A percentile compares a stretch with the other conserved stretches of the same genome.
Conservation (phyloP, 92 coral and sea anemone genomes). For the Epizoanthus stellaris region DNA sequence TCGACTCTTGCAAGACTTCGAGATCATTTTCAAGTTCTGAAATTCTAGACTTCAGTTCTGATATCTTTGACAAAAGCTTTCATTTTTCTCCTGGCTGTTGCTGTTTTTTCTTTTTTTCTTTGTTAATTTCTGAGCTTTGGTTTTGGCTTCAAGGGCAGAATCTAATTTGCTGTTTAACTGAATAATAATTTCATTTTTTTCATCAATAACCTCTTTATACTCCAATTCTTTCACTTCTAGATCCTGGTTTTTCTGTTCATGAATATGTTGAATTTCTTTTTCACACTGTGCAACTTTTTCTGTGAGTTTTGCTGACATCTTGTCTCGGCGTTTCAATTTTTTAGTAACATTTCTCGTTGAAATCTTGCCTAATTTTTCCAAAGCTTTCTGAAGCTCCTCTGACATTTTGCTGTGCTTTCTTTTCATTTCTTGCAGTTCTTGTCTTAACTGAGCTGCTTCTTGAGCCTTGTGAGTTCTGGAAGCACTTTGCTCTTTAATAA, state of each 20-base stretch:
- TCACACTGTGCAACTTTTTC: neutral
- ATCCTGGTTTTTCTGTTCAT: neutral
- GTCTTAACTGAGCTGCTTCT: constrained; percentile 17
- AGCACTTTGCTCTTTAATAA: neutral
- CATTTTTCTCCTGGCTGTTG: constrained; percentile 21
- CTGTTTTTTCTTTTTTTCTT: constrained; percentile 14
- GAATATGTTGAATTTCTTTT: neutral
- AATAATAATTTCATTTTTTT: neutral
- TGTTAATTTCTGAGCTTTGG: neutral
- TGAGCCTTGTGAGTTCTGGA: neutral
- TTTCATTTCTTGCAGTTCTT: constrained; percentile 26
- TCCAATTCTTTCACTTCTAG: neutral
- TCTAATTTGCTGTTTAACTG: no score
- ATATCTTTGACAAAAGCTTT: constrained; percentile 20
- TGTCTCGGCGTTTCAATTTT: constrained; percentile 36
- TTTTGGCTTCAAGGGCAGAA: no score
- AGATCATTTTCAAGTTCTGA: constrained; percentile 29
- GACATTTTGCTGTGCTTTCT: constrained; percentile 6
- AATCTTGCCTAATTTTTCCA: constrained; percentile 33
- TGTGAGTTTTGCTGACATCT: constrained; percentile 17
- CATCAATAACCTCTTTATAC: constrained; percentile 11
- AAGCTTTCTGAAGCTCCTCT: constrained; percentile 19
- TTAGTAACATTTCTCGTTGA: constrained; percentile 1
- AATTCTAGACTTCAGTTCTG: constrained; percentile 32
- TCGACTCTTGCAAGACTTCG: constrained; percentile 37